These are phyloP conservation scores for Myiozetetes cayanensis DNA, from an alignment of 2,113 vertebrate genomes.

Conservation along the genomic window DNA sequence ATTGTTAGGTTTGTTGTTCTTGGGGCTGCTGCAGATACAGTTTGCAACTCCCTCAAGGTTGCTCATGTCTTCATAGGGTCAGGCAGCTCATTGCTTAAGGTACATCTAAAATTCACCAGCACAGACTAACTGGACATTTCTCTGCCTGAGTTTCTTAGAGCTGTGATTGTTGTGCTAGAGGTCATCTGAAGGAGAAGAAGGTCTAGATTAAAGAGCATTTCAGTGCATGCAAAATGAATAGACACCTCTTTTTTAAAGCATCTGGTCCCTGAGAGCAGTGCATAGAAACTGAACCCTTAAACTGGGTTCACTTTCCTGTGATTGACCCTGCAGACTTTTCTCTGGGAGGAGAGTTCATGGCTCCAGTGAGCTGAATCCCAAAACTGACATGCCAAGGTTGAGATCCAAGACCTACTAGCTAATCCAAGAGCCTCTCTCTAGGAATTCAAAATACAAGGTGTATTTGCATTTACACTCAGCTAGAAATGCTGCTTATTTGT, in stretches of 20 bases:
- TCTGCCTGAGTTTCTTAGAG: background rate
- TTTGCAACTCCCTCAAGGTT: background rate
- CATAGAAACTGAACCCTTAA: background rate
- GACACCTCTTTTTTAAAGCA: background rate
- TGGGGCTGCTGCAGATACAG: background rate
- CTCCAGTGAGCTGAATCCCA: background rate
- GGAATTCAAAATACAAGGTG: background rate
- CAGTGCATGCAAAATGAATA: background rate
- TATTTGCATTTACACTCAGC: background rate
- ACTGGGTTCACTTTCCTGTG: background rate
- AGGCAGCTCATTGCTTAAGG: background rate
- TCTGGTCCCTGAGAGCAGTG: background rate
- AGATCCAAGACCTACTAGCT: background rate
- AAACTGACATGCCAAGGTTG: fast-evolving
- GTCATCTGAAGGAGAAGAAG: background rate
- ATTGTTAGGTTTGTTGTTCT: background rate
- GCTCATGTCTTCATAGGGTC: background rate
- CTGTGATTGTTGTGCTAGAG: background rate
- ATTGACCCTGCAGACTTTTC: background rate
- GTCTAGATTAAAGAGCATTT: background rate
- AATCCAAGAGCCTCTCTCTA: background rate
- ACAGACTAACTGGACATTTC: background rate
- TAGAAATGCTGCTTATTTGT: background rate
- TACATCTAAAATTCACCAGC: background rate
- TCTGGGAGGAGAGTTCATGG: background rate